A percentile compares a stretch with the other conserved stretches of the same genome.
These are phyloP conservation scores for Pristis pectinata DNA, from an alignment of 2,797 vertebrate genomes.

Conservation along the genomic window DNA sequence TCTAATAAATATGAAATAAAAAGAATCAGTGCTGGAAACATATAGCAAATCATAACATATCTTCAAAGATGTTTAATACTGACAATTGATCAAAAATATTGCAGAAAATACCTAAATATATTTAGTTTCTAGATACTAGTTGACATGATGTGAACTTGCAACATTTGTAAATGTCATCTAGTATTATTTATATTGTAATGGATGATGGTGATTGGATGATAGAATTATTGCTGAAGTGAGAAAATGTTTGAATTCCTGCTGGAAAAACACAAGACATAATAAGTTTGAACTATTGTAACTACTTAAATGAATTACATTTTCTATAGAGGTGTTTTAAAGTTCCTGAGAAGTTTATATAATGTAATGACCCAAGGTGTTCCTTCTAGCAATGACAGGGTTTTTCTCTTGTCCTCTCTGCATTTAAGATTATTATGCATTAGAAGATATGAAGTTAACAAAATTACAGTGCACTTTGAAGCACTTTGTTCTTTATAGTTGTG, in stretches of 20 bases:
- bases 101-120: neutral
- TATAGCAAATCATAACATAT: neutral
- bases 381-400: neutral
- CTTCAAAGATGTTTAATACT: neutral
- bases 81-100: neutral
- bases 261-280: neutral
- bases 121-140: no score
- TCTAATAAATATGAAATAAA: neutral
- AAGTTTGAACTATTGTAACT: neutral
- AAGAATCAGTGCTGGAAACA: neutral
- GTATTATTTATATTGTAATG: neutral
- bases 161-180: no score
- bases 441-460: neutral
- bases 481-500: no score
- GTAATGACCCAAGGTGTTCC: neutral
- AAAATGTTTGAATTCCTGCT: neutral
- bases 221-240: neutral
- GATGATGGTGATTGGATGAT: neutral
- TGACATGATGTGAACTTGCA: no score
- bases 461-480: neutral
- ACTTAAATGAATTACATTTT: neutral
- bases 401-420: neutral
- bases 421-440: neutral
- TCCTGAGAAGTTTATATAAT: neutral
- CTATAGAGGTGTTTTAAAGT: neutral